Conservation (phyloP, 1,140 invertebrate species). For the Papilio polytes region DNA sequence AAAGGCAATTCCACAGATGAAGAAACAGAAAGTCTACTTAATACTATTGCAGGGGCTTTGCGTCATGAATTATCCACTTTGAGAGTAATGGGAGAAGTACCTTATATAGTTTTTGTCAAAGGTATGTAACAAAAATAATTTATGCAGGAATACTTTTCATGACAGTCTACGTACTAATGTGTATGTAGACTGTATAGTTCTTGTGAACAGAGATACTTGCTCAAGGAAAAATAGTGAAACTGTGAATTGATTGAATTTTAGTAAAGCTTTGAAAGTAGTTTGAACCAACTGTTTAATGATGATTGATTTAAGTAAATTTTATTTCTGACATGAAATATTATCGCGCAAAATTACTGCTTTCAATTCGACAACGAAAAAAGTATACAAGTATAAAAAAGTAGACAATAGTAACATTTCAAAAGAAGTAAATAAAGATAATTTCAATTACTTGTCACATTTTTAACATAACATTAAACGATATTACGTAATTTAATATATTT, state of each 20-base stretch:
- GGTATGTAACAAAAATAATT: slow-evolving; percentile 61
- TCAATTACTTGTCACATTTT: too few species aligned
- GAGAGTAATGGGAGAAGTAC: slow-evolving; percentile 88
- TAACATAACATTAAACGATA: not conserved
- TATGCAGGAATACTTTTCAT: not conserved
- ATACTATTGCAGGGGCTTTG: slow-evolving; percentile 83
- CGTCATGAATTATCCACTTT: slow-evolving; percentile 88
- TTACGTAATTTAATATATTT: slow-evolving; percentile 31
- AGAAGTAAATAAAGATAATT: too few species aligned
- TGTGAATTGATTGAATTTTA: not conserved
- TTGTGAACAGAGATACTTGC: too few species aligned
- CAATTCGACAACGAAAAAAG: too few species aligned
- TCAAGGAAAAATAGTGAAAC: not conserved
- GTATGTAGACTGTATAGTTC: too few species aligned
- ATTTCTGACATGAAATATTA: not conserved
- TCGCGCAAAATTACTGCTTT: not conserved
- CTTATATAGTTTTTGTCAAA: slow-evolving; percentile 88
- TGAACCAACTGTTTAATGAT: not conserved
- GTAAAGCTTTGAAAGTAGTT: too few species aligned
- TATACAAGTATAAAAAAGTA: not conserved
- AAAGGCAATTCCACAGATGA: slow-evolving; percentile 75
- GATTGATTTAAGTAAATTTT: not conserved
- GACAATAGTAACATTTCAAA: too few species aligned
- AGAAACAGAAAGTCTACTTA: slow-evolving; percentile 83
- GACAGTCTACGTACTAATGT: not conserved